phyloP scores from a whole-genome alignment of 2,888 invertebrate species.

The Minunthozetes semirufus region DNA sequence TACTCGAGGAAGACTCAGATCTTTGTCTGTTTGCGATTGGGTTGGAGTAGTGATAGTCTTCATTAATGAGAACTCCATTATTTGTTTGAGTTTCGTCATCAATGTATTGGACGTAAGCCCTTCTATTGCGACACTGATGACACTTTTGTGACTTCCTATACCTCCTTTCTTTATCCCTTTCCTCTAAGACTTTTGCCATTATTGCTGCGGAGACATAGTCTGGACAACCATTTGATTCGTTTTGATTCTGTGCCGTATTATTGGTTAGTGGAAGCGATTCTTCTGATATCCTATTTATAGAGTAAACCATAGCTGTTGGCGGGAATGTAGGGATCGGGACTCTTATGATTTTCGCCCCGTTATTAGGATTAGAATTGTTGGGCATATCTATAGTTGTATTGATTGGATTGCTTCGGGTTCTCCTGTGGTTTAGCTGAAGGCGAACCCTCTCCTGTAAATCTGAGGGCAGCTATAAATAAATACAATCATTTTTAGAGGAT shows the following conservation, averaged over 20 bases:
- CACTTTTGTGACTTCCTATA: slow-evolving; percentile 38
- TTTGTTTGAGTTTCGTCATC: slow-evolving; percentile 40
- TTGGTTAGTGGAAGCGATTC: slow-evolving; percentile 11
- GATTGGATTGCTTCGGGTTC: slow-evolving; percentile 39
- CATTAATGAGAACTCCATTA: slow-evolving; percentile 22
- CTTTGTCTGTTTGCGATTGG: slow-evolving; percentile 36
- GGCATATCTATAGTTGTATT: slow-evolving; percentile 42
- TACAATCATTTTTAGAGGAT: not conserved
- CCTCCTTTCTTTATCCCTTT: slow-evolving; percentile 60
- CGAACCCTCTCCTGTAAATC: slow-evolving; percentile 82
- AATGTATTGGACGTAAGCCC: slow-evolving; percentile 37
- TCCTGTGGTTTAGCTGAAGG: slow-evolving; percentile 47
- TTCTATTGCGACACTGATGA: slow-evolving; percentile 38
- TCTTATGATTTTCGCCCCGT: slow-evolving; percentile 53
- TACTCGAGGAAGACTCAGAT: slow-evolving; percentile 40
- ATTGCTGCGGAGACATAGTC: slow-evolving; percentile 68
- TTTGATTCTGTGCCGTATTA: not conserved
- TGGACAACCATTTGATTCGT: slow-evolving; percentile 34
- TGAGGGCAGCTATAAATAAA: slow-evolving; percentile 63
- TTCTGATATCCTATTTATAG: slow-evolving; percentile 45
- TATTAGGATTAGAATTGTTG: slow-evolving; percentile 37
- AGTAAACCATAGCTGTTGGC: slow-evolving; percentile 71
- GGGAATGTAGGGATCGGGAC: slow-evolving; percentile 73
- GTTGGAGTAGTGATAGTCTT: slow-evolving; percentile 36
- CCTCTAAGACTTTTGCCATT: slow-evolving; percentile 84